Base-by-base conservation (phyloP, 2,888 invertebrate species). In the Volucella bombylans region DNA sequence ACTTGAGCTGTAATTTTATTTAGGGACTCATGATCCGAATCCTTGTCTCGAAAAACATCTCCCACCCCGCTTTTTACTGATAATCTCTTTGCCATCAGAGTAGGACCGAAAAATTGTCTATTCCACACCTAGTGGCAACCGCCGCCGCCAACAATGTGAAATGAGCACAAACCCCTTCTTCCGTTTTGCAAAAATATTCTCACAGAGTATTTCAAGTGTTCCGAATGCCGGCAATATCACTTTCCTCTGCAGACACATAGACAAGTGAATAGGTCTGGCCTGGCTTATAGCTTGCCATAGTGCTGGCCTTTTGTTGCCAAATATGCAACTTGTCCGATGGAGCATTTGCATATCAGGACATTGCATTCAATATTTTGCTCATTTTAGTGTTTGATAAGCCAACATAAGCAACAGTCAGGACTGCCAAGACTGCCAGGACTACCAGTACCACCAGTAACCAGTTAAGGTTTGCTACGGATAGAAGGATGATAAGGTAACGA, bases 361-460 rank as follows among this genome's bases (percentile, higher is more conserved):
- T 85, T 85, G 85, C 85, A 85, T 85, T 85, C 82, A 86, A 86
- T 86, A 86, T 86, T 82, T 86, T 86, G 82, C 71, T 82, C 86
- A 82, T 82, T 86, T 82, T 86, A 78, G 59, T 59, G 62, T 72
- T 78, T 73, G 82, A 86, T 82, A 86, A 86, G 86, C 82, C 82
- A 82, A 62, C 71, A 69, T 82, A 77, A 82, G 77, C 82, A 82
- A 82, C 61, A 64, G 47, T 76, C 55, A 49, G 81, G 15, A 50
- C 38, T 76, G 81, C 65, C 81, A 76, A 54, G 45, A n/a, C 45
- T 45, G 14, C 49, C 18, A 38, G 65, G 39, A 47, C 15, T 47
- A 62, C 73, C 50, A 57, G 14, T 39, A 62, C 73, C 45, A 57
- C 38, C 41, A 78, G 50, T 43, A 67, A 41, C 49, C 62, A 61